phyloP scores from a whole-genome alignment of 2,113 vertebrate genomes.

The Chaetodon trifascialis region DNA sequence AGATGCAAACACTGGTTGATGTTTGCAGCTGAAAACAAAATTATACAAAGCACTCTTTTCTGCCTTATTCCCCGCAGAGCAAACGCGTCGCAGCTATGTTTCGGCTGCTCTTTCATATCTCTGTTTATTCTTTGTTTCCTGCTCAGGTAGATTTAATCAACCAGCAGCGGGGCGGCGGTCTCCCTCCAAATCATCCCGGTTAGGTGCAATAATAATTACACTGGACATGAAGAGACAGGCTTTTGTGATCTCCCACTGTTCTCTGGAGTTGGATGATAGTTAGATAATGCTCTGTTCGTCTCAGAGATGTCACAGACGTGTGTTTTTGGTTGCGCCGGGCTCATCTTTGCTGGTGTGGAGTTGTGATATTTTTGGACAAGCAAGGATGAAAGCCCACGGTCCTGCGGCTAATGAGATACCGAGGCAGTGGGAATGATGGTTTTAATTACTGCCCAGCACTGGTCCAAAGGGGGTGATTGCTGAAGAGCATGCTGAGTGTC shows the following conservation, averaged over 20 bases:
- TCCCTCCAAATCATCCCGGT: slow-evolving; percentile 44
- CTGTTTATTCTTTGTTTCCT: slow-evolving; percentile 54
- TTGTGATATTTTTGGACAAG: slow-evolving; percentile 91
- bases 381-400: slow-evolving; percentile 92
- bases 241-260: slow-evolving; percentile 53
- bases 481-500: slow-evolving; percentile 92
- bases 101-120: slow-evolving; percentile 37
- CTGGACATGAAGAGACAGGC: slow-evolving; percentile 45
- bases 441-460: slow-evolving; percentile 97
- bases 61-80: slow-evolving; percentile 32
- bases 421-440: slow-evolving; percentile 94
- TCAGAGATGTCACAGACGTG: slow-evolving; percentile 56
- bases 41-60: slow-evolving; percentile 31
- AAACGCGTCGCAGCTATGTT: slow-evolving; percentile 19
- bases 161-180: slow-evolving; percentile 51
- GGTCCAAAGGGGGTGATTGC: slow-evolving; percentile 87
- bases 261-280: slow-evolving; percentile 58
- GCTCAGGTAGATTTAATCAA: slow-evolving; percentile 64
- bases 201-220: slow-evolving; percentile 57
- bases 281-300: slow-evolving; percentile 64
- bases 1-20: slow-evolving; percentile 49
- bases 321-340: slow-evolving; percentile 58
- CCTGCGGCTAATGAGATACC: slow-evolving; percentile 96
- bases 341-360: slow-evolving; percentile 69
- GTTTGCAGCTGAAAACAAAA: slow-evolving; percentile 56